Evolutionary conservation across 2,888 invertebrate genomes (phyloP).

Genomic region (Ichneumon xanthorius): DNA sequence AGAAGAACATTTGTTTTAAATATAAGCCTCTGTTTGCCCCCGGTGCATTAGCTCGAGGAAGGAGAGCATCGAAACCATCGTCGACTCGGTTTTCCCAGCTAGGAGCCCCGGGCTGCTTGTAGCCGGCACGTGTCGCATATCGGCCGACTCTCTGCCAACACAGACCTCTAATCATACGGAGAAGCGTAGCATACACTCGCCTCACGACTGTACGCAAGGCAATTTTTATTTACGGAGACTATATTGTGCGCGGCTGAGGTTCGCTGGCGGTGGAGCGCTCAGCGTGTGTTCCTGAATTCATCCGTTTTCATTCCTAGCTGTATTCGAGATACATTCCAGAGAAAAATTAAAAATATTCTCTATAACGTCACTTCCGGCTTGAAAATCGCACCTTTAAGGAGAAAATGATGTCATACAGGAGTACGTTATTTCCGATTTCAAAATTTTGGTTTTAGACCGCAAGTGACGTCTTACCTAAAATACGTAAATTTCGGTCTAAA

Average conservation of each 20-base stretch:
- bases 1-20: conserved; percentile 44
- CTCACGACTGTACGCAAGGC: conserved; percentile 48
- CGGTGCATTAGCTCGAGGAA: conserved; percentile 43
- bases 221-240: conserved; percentile 57
- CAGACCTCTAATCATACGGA: conserved; percentile 66
- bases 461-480: too few species aligned
- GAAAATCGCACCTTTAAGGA: too few species aligned
- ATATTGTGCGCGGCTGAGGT: conserved; percentile 1
- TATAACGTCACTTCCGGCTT: too few species aligned
- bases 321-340: neutral
- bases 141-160: conserved; percentile 68
- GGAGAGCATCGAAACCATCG: conserved; percentile 47
- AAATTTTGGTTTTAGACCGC: too few species aligned
- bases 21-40: conserved; percentile 27
- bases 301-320: neutral
- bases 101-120: conserved; percentile 56
- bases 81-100: conserved; percentile 69
- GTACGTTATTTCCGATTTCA: too few species aligned
- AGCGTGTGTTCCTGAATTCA: neutral
- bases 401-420: too few species aligned
- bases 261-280: neutral
- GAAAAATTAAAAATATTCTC: neutral
- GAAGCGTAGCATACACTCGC: conserved; percentile 53
- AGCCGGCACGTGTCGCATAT: conserved; percentile 70
- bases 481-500: too few species aligned